phyloP scores from a whole-genome alignment of 2,888 invertebrate genomes.

The Amphipyra berbera region DNA sequence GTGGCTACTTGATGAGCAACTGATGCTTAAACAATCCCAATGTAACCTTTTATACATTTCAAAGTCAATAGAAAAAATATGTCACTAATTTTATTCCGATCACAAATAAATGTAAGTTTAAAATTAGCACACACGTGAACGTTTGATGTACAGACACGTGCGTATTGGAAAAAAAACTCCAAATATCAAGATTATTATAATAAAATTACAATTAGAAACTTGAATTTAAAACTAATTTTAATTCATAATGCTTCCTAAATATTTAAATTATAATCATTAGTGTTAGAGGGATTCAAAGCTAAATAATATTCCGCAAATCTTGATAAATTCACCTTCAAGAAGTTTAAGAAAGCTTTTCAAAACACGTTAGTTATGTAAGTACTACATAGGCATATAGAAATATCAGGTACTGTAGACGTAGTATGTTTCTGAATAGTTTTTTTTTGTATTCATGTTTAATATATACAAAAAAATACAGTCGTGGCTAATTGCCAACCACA shows the following conservation, averaged over 20 bases:
- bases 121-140: constrained; percentile 8
- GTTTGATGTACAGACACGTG: neutral
- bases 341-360: too few relatives aligned
- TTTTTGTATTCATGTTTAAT: too few relatives aligned
- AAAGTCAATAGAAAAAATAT: constrained; percentile 4
- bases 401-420: too few relatives aligned
- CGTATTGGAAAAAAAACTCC: constrained; percentile 8
- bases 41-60: constrained; percentile 37
- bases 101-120: neutral
- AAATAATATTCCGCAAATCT: too few relatives aligned
- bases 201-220: constrained; percentile 10
- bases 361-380: too few relatives aligned
- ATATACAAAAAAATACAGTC: too few relatives aligned
- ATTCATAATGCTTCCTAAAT: constrained; percentile 6
- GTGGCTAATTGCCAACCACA: too few relatives aligned
- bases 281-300: neutral
- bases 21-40: constrained; percentile 11
- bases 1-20: constrained; percentile 22
- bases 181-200: constrained; percentile 12
- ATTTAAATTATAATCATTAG: constrained; percentile 8
- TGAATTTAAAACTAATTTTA: constrained; percentile 17
- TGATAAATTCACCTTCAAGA: too few relatives aligned
- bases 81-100: constrained; percentile 10
- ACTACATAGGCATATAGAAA: too few relatives aligned
- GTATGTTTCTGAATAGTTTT: too few relatives aligned